Conservation (phyloP, 2,797 vertebrate genomes). For the Carduelis carduelis region DNA sequence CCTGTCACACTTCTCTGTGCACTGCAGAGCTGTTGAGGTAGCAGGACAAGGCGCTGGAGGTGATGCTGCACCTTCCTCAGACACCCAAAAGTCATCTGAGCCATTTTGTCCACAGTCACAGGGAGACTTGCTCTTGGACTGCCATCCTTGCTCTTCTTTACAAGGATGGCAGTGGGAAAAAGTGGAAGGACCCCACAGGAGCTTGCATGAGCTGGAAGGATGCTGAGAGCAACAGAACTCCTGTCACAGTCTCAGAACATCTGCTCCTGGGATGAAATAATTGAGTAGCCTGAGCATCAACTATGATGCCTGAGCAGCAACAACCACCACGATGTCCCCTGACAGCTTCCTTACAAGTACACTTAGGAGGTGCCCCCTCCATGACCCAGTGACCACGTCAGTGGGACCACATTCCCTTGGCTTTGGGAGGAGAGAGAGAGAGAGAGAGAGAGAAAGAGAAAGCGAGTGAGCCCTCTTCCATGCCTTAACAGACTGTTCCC, state of each 20-base stretch:
- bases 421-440: neutral
- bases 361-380: neutral
- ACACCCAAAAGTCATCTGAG: neutral
- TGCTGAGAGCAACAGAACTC: neutral
- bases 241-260: accelerated
- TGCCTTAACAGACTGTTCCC: neutral
- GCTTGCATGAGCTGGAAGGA: neutral
- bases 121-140: too few species aligned
- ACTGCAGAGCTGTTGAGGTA: neutral
- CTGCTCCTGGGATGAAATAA: neutral
- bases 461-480: neutral
- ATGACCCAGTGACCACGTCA: neutral
- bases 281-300: neutral
- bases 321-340: neutral
- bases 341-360: neutral
- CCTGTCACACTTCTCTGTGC: neutral
- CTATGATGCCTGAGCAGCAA: neutral
- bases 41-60: neutral
- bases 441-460: neutral
- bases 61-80: neutral
- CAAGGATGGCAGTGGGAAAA: neutral
- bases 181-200: neutral
- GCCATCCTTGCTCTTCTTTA: too few species aligned
- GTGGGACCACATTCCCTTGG: neutral
- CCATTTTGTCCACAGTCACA: neutral